Conservation (phyloP, 1,140 invertebrate species). For the Drosophila quadrilineata region DNA sequence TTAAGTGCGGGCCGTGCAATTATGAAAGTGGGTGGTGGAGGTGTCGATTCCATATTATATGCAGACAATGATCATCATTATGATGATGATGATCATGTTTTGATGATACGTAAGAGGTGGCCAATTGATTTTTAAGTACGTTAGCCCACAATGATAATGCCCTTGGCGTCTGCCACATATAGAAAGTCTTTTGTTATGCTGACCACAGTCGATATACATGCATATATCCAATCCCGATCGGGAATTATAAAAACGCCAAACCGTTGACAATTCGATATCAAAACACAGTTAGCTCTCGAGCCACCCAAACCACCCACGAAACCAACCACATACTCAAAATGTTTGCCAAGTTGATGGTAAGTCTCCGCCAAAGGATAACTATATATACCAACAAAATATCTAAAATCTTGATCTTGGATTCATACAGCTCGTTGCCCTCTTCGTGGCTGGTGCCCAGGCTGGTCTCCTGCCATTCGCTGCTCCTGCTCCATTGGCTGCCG, state of each 20-base stretch:
- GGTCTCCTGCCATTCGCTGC: conserved; percentile 55
- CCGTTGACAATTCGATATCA: conserved; percentile 40
- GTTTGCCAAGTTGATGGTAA: conserved; percentile 72
- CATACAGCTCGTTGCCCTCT: conserved; percentile 57
- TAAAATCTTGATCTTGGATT: background rate
- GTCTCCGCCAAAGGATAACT: conserved; percentile 1
- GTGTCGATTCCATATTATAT: too few relatives aligned
- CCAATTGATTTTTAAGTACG: conserved; percentile 68
- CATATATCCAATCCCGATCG: too few relatives aligned
- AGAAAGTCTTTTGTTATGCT: conserved; percentile 68
- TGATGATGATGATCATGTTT: too few relatives aligned
- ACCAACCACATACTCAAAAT: conserved; percentile 40
- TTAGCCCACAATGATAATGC: too few relatives aligned
- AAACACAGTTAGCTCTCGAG: conserved; percentile 49
- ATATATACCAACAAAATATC: background rate
- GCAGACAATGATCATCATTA: too few relatives aligned
- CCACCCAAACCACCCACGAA: conserved; percentile 42
- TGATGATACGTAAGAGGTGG: conserved; percentile 47
- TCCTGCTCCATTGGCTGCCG: conserved; percentile 53
- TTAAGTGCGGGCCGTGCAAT: conserved; percentile 44
- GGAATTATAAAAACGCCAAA: conserved; percentile 68
- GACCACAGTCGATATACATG: conserved; percentile 5
- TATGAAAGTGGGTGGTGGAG: conserved; percentile 63
- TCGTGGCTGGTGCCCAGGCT: conserved; percentile 73
- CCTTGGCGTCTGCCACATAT: conserved; percentile 48